These are phyloP conservation scores for Athalia rosae DNA, from an alignment of 2,888 invertebrate species.

Conservation along the genomic window DNA sequence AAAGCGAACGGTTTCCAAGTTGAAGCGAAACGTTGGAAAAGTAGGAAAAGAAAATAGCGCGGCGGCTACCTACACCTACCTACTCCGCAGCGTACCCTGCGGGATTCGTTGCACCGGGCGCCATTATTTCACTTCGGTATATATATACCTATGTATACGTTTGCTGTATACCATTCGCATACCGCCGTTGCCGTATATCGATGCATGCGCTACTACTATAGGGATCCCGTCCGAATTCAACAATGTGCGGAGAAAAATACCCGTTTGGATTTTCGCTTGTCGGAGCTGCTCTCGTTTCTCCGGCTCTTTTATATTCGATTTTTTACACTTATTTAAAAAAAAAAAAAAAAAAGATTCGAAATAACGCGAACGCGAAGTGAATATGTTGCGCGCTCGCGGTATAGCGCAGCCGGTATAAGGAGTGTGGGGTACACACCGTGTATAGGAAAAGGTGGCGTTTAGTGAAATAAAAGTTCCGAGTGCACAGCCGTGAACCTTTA, in stretches of 20 bases:
- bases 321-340: no score
- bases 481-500: neutral
- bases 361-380: no score
- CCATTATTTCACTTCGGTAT: slow-evolving; percentile 41
- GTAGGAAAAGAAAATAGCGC: slow-evolving; percentile 40
- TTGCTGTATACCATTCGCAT: neutral
- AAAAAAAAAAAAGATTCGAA: no score
- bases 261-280: no score
- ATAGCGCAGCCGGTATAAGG: no score
- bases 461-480: slow-evolving; percentile 22
- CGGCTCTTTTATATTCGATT: no score
- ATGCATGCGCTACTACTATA: no score
- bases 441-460: slow-evolving; percentile 17
- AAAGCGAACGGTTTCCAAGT: slow-evolving; percentile 11
- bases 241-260: no score
- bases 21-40: slow-evolving; percentile 7
- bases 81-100: slow-evolving; percentile 37
- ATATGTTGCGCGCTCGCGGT: neutral
- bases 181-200: no score
- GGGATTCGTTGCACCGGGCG: slow-evolving; percentile 33
- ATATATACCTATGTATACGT: neutral
- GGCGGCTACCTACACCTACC: no score
- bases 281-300: no score
- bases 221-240: no score
- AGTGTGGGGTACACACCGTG: neutral